phyloP scores from a whole-genome alignment of 2,888 invertebrate species.

The Ophion slaviceki region DNA sequence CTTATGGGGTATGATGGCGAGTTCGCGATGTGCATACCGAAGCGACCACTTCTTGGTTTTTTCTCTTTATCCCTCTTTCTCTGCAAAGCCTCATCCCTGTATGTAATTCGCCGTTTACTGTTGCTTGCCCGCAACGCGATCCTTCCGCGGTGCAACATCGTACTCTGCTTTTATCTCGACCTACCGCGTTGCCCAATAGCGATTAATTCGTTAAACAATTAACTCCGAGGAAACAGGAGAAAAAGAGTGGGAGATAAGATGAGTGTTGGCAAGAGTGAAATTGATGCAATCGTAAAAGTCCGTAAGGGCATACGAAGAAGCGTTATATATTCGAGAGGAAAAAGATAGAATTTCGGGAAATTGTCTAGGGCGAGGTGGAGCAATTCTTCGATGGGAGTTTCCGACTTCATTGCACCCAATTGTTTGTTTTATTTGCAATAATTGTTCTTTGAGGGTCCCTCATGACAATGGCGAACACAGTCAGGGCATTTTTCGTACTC shows the following conservation, averaged over 20 bases:
- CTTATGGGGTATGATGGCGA: slow-evolving; percentile 80
- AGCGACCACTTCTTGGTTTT: slow-evolving; percentile 73
- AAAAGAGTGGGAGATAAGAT: not conserved
- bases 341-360: too few relatives aligned
- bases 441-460: too few relatives aligned
- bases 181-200: slow-evolving; percentile 19
- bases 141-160: not conserved
- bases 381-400: too few relatives aligned
- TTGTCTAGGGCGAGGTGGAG: too few relatives aligned
- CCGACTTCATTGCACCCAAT: too few relatives aligned
- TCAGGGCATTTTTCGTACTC: too few relatives aligned
- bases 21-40: slow-evolving; percentile 75
- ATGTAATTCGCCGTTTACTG: slow-evolving; percentile 9
- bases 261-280: too few relatives aligned
- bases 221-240: not conserved
- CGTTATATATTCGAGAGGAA: too few relatives aligned
- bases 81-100: slow-evolving; percentile 6
- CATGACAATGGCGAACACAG: too few relatives aligned
- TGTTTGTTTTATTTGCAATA: too few relatives aligned
- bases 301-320: too few relatives aligned
- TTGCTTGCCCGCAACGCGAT: not conserved
- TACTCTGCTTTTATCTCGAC: slow-evolving; percentile 11
- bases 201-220: slow-evolving; percentile 36
- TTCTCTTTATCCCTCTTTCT: slow-evolving; percentile 39
- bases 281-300: too few relatives aligned